Evolutionary conservation across 2,113 vertebrate genomes (phyloP).

Genomic region (Donacobius atricapilla): DNA sequence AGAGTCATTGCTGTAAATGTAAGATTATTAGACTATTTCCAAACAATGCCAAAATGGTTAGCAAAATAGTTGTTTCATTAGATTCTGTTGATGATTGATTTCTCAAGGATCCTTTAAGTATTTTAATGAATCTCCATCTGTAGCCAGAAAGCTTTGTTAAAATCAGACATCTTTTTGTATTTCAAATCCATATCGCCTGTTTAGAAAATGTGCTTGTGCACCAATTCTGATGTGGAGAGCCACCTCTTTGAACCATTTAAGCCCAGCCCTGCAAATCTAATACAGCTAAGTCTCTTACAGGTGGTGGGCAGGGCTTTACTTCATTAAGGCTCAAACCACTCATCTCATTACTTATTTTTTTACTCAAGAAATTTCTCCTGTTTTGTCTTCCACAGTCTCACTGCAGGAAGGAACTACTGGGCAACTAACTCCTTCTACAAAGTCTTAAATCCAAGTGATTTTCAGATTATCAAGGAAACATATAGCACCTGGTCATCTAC

Average conservation of each 20-base stretch:
- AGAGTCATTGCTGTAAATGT: conserved; percentile 38
- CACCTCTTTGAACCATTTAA: not conserved
- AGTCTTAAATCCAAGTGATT: not conserved
- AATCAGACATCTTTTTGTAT: not conserved
- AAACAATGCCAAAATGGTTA: conserved; percentile 39
- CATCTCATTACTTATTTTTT: not conserved
- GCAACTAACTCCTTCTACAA: not conserved
- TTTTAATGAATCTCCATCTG: conserved; percentile 12
- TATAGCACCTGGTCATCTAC: not conserved
- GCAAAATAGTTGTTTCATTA: conserved; percentile 57
- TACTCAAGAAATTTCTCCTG: not conserved
- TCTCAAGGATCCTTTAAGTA: not conserved
- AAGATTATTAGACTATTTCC: conserved; percentile 52
- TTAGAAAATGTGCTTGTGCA: not conserved
- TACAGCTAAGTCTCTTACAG: not conserved
- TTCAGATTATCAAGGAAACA: not conserved
- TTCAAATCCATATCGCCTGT: not conserved
- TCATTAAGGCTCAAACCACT: not conserved
- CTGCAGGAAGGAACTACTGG: not conserved
- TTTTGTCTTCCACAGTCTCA: not conserved
- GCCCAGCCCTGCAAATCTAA: not conserved
- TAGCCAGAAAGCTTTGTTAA: not conserved
- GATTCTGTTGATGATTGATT: conserved; percentile 34
- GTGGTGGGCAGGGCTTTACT: not conserved
- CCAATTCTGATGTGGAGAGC: not conserved